Evolutionary conservation across 35 echinoderm and acorn worm species (phyloP).

Genomic region (Amphiura filiformis): DNA sequence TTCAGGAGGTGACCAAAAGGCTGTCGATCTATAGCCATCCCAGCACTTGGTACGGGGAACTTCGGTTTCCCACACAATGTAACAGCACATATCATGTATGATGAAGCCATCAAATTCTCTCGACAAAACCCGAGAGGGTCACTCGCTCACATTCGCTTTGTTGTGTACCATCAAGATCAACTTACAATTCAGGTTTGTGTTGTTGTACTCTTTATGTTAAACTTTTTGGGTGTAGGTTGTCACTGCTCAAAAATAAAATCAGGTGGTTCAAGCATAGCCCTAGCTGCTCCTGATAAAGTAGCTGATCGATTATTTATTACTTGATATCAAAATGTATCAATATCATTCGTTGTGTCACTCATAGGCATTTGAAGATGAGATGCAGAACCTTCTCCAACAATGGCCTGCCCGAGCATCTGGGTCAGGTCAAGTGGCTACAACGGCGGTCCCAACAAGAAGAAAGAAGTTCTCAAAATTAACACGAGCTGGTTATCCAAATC

Average conservation of each 20-base stretch:
- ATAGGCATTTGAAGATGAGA: conserved; percentile 3
- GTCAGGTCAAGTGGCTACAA: too few species aligned
- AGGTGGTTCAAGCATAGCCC: too few species aligned
- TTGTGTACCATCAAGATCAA: conserved; percentile 33
- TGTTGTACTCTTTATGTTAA: too few species aligned
- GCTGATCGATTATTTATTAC: too few species aligned
- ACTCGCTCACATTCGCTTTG: conserved; percentile 36
- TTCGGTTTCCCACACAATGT: conserved; percentile 36
- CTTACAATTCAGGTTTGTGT: conserved; percentile 17
- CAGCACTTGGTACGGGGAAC: conserved; percentile 45
- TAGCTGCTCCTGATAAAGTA: too few species aligned
- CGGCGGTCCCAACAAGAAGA: background rate
- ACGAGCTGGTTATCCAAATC: too few species aligned
- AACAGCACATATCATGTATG: conserved; percentile 41
- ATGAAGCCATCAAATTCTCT: conserved; percentile 39
- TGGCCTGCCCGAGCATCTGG: background rate
- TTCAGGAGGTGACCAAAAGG: background rate
- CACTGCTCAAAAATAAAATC: too few species aligned
- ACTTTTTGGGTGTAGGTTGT: too few species aligned
- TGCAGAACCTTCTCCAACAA: background rate
- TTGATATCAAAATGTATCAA: too few species aligned
- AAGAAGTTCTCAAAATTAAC: too few species aligned
- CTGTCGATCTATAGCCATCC: conserved; percentile 37
- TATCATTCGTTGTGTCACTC: too few species aligned
- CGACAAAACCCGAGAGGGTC: background rate